Percentiles rank a stretch among this genome's conserved stretches.
Evolutionary conservation across 1,140 invertebrate species (phyloP).

Genomic region (Anadara kagoshimensis): DNA sequence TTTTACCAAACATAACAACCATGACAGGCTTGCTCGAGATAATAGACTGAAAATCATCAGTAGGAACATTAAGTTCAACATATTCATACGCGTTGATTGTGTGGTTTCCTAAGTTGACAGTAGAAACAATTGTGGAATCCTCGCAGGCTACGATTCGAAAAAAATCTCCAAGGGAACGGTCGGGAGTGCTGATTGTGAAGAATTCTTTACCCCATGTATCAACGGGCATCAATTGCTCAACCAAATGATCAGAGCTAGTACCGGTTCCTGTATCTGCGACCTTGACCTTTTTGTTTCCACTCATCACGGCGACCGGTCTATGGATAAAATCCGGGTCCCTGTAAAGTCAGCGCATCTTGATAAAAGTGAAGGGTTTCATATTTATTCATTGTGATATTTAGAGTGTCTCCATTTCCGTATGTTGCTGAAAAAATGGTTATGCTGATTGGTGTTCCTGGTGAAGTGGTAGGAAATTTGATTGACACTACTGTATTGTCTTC

Average conservation of each 20-base stretch:
- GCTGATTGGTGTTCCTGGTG: not conserved
- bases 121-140: not conserved
- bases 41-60: not conserved
- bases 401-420: not conserved
- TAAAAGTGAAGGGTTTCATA: not conserved
- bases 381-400: not conserved
- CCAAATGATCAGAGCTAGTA: not conserved
- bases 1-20: not conserved
- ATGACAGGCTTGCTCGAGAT: not conserved
- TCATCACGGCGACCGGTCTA: not conserved
- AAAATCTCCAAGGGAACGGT: not conserved
- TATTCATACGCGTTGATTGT: not conserved
- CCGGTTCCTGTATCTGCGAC: not conserved
- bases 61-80: not conserved
- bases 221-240: not conserved
- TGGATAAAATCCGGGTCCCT: not conserved
- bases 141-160: not conserved
- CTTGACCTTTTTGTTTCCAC: not conserved
- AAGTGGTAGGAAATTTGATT: not conserved
- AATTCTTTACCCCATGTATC: conserved; percentile 1
- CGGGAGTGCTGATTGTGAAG: not conserved
- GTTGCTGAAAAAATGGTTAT: not conserved
- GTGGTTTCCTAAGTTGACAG: not conserved
- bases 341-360: not conserved
- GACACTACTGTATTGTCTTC: not conserved